A percentile compares a stretch with the other conserved stretches of the same genome.
Conservation (phyloP, 2,888 invertebrate species). For the Axea sp. region DNA sequence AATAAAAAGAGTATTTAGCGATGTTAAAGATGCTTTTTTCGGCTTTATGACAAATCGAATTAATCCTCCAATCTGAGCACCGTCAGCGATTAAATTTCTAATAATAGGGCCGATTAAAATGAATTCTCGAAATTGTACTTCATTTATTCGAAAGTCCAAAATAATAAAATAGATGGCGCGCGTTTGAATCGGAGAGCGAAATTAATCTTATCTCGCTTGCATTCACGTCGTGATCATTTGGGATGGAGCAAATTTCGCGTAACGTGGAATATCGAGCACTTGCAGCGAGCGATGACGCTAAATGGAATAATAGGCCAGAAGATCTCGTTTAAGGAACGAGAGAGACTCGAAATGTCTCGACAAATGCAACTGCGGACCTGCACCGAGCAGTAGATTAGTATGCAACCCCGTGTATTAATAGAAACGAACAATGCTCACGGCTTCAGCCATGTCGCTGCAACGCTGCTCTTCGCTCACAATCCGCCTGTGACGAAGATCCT, state of each 20-base stretch:
- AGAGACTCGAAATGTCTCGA: conserved; percentile 69
- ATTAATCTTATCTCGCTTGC: conserved; percentile 39
- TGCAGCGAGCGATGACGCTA: conserved; percentile 62
- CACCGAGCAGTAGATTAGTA: conserved; percentile 73
- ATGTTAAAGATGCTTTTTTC: too few species aligned
- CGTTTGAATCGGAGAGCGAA: conserved; percentile 33
- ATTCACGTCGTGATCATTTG: conserved; percentile 44
- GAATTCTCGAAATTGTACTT: conserved; percentile 4
- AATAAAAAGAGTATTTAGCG: too few species aligned
- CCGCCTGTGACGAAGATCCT: conserved; percentile 34
- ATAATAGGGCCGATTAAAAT: conserved; percentile 15
- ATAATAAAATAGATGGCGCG: conserved; percentile 35
- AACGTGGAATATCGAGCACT: conserved; percentile 47
- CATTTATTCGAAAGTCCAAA: conserved; percentile 25
- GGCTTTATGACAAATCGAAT: too few species aligned
- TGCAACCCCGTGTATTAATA: conserved; percentile 77
- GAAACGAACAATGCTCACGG: conserved; percentile 77
- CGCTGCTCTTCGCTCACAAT: conserved; percentile 53
- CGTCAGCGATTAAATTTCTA: too few species aligned
- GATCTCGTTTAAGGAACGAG: conserved; percentile 68
- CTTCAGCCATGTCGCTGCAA: conserved; percentile 68
- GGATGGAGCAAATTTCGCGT: conserved; percentile 49
- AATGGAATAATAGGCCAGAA: conserved; percentile 73
- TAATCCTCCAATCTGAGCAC: too few species aligned
- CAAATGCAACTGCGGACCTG: conserved; percentile 68